phyloP scores from a whole-genome alignment of 2,888 invertebrate genomes.

The Julus scanicus region DNA sequence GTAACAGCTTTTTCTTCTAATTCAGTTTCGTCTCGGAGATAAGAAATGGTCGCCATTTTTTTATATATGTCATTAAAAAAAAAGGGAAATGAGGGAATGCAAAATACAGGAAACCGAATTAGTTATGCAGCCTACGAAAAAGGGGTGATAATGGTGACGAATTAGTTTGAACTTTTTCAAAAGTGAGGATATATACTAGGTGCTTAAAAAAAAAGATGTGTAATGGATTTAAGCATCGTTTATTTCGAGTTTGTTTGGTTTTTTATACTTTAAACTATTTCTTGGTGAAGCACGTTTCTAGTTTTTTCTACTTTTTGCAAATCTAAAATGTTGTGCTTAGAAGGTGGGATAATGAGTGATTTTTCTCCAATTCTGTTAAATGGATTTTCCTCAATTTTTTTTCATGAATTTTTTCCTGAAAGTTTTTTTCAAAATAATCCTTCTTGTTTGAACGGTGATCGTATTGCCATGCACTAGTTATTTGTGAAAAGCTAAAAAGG shows the following conservation, averaged over 20 bases:
- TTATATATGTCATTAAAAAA: background rate
- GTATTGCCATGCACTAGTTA: constrained; percentile 37
- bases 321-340: constrained; percentile 2
- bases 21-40: constrained; percentile 40
- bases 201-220: constrained; percentile 4
- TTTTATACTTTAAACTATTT: constrained; percentile 11
- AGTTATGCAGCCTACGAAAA: constrained; percentile 44
- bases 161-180: constrained; percentile 37
- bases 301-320: background rate
- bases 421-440: background rate
- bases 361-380: constrained; percentile 42
- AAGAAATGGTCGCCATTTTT: constrained; percentile 40
- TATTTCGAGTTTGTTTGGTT: constrained; percentile 44
- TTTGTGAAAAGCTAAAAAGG: background rate
- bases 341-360: constrained; percentile 41
- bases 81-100: constrained; percentile 22
- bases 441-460: constrained; percentile 45
- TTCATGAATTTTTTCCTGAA: background rate
- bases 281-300: constrained; percentile 26
- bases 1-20: constrained; percentile 40
- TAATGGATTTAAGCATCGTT: constrained; percentile 45
- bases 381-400: constrained; percentile 32
- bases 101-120: constrained; percentile 47
- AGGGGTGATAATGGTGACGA: constrained; percentile 46
- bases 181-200: constrained; percentile 12